Base-by-base conservation (phyloP, 1,140 invertebrate genomes). In the Lerema accius region DNA sequence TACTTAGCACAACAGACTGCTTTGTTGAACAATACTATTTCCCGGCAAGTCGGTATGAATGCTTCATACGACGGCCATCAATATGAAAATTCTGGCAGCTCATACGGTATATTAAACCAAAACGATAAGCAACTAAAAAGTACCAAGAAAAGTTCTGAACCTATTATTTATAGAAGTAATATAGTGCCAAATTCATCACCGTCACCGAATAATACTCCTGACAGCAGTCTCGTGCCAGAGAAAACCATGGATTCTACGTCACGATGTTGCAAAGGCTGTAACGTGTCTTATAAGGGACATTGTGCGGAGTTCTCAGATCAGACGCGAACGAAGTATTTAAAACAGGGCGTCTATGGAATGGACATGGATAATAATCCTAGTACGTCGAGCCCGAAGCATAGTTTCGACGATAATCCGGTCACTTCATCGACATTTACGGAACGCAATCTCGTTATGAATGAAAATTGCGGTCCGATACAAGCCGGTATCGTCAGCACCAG, bases 1-100 rank as follows among this genome's bases (percentile, higher is more conserved):
- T 98, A 97, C 90, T 87, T 98, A 55, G 95, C 96, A 3, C 96
- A 97, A 75, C 96, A 97, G 78, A 97, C 96, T 0, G 95, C 95
- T 17, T 77, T 97, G 59, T 75, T 97, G 17, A 96, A 97, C 69
- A 96, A 94, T 77, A 96, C 96, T 6, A 97, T 97, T 83, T 95
- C 95, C 14, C 92, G 94, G 69, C 95, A 95, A 87, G 94, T 94
- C 3, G 94, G 94, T 14, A 80, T 90, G 13, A 89, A 86, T 51
- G 71, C 76, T 11, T 65, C 76, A 0, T 85, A 80, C 66, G 84
- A 87, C 4, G 63, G 51, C 17, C 84, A 79, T 69, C 79, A 84
- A 45, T 84, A 76, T 66, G 84, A 90, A 32, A 72, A 67, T 55
- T 59, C 71, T 1, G 80, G 62, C 19, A 70, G 58, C 46, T 73